Evolutionary conservation across 1,140 invertebrate species (phyloP), one percentile per base, ranked within the genome.

Genomic region (Mizuhopecten yessoensis): DNA sequence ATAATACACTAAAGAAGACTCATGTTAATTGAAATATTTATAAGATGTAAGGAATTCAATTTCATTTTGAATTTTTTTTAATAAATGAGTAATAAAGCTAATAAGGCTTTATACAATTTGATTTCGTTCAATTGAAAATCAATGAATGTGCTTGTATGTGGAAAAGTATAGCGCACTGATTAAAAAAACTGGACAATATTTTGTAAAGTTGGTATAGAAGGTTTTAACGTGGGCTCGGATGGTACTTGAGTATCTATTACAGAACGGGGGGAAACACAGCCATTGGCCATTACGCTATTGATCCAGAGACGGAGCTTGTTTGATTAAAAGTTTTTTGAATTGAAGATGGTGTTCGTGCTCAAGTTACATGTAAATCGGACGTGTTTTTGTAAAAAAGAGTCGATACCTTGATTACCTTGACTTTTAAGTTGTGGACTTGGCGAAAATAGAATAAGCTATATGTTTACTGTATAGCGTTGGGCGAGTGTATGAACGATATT

Each of bases 321-420:
- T 75, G 57, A 75, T 75, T 75, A 75, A 75, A 75, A 75, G n/a
- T 75, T 75, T 75, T 75, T 75, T 75, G 23, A 29, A 75, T 29
- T 75, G 57, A n/a, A 75, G 57, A 75, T 75, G 57, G n/a, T 75
- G 57, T 75, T 75, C 5, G 23, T n/a, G 23, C 57, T 75, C 23
- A 29, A 75, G 57, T 75, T 75, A 75, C 57, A 75, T 29, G 57
- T 75, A 5, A 75, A 75, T 75, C 57, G 5, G n/a, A 29, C 1
- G 23, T 20, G 23, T 5, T 45, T 45, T 45, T 17, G n/a, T n/a
- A 17, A 7, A 45, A 20, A 45, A 45, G 1, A 75, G 57, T 29
- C 57, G 29, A 75, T 75, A 75, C 23, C 29, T 75, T 75, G 57
- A 29, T 29, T 20, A 20, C 45, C n/a, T 75, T 75, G 57, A 75